A percentile compares a stretch with the other conserved stretches of the same genome.
These are phyloP conservation scores for Corella eumyota DNA, from an alignment of 23 tunicate genomes.

Conservation along the genomic window DNA sequence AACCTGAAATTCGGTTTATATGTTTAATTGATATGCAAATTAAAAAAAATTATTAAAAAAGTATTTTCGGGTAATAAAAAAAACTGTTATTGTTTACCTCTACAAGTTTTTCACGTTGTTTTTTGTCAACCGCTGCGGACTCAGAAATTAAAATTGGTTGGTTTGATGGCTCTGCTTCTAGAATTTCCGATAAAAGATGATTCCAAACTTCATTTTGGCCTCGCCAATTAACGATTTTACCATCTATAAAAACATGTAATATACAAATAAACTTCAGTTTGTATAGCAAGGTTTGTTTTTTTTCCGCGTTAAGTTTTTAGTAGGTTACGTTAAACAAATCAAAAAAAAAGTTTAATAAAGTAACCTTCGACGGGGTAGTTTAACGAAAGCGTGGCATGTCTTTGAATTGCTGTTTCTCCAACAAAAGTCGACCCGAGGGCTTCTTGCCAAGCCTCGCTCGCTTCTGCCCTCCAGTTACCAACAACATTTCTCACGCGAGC, in stretches of 20 bases:
- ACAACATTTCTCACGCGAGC: slow-evolving; percentile 24
- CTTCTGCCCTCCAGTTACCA: slow-evolving; percentile 72
- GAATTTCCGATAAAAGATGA: slow-evolving; percentile 12
- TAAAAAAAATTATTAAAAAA: no score
- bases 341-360: background rate
- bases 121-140: slow-evolving; percentile 18
- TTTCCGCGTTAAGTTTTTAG: no score
- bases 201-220: slow-evolving; percentile 23
- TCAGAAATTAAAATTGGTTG: slow-evolving; percentile 62
- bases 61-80: no score
- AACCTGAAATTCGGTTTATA: slow-evolving; percentile 18
- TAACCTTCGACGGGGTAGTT: slow-evolving; percentile 47
- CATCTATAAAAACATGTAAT: slow-evolving; percentile 28
- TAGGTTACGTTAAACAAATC: background rate
- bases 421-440: slow-evolving; percentile 57
- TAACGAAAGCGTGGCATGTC: slow-evolving; percentile 29
- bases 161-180: slow-evolving; percentile 37
- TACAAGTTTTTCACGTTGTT: slow-evolving; percentile 53
- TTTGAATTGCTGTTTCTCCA: slow-evolving; percentile 47
- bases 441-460: slow-evolving; percentile 66
- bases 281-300: no score
- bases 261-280: no score
- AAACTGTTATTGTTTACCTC: slow-evolving; percentile 40
- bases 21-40: no score
- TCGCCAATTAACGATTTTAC: slow-evolving; percentile 42